Conservation (phyloP, 2,888 invertebrate species). For the Cheilosia vulpina region DNA sequence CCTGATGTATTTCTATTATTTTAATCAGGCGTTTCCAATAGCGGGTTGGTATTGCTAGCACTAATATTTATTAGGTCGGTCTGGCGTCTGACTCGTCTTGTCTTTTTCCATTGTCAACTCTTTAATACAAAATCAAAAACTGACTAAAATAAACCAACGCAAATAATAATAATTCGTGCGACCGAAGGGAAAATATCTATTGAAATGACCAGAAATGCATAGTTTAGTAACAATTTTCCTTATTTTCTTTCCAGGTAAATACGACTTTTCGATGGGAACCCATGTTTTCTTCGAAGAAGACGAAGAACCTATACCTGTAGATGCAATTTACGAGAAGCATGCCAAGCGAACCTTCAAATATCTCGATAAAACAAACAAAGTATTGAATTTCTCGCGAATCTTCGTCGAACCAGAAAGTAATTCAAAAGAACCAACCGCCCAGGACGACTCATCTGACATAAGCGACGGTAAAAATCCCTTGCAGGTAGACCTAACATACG, state of each 20-base stretch:
- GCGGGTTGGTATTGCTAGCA: too few species aligned
- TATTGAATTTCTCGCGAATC: conserved; percentile 87
- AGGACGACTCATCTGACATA: conserved; percentile 26
- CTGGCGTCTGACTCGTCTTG: too few species aligned
- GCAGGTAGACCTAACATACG: conserved; percentile 79
- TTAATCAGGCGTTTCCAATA: too few species aligned
- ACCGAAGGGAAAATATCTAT: background rate
- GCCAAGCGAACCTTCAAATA: conserved; percentile 86
- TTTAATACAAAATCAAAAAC: too few species aligned
- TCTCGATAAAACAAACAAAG: conserved; percentile 87
- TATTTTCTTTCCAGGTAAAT: conserved; percentile 85
- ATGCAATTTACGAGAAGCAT: conserved; percentile 85
- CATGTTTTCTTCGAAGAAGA: conserved; percentile 89
- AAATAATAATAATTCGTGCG: too few species aligned
- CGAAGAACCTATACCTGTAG: conserved; percentile 82
- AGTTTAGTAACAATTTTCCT: background rate
- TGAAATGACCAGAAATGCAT: background rate
- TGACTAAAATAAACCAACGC: too few species aligned
- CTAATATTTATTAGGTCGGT: too few species aligned
- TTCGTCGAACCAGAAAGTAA: conserved; percentile 84
- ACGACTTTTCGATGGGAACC: conserved; percentile 88
- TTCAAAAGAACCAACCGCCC: conserved; percentile 57
- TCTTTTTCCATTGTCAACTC: too few species aligned
- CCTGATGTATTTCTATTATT: too few species aligned
- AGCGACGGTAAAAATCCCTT: conserved; percentile 67